Evolutionary conservation across 1,140 invertebrate species (phyloP), one percentile per base, ranked within the genome.

Genomic region (Lepeophtheirus salmonis): DNA sequence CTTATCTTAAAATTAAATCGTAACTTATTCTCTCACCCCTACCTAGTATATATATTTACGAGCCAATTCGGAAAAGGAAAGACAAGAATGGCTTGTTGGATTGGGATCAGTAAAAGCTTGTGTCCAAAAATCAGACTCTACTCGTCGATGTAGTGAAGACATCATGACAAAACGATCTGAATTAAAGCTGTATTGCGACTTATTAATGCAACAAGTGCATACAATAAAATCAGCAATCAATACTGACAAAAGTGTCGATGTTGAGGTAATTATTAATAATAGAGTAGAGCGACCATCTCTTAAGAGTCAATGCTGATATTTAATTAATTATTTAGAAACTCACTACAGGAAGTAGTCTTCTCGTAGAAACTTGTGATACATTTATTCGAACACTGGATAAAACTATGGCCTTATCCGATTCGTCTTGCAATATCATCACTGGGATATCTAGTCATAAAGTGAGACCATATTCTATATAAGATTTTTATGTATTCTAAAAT

Each of bases 151-250:
- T n/a, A 71, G 72, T 16, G 75, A 81, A 68, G 67, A 72, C 41
- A 65, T 82, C n/a, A 80, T 78, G 69, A 74, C 79, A 25, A 87
- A 86, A 69, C 83, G 83, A 67, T 84, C 82, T 50, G 83, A 87
- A 71, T 70, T 87, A 49, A 72, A 82, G 63, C 70, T 86, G 14
- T 86, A 86, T 68, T 85, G 83, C 76, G 83, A 86, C 72, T 72
- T 86, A 16, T 71, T 87, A 57, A 86, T 86, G 82, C 83, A 86
- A 70, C 83, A 86, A 72, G 82, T 86, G 10, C 83, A 86, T 74
- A 56, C 51, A 22, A 61, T 61, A 21, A 61, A 60, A 54, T 16
- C 49, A 53, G 50, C 51, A 21, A 61, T 22, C 22, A 53, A 49
- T 61, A 22, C 24, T 23, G 59, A 61, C 24, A 21, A 54, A 48